Evolutionary conservation across 2,888 invertebrate species (phyloP), one percentile per base, ranked within the genome.

Genomic region (Autographa pulchrina): DNA sequence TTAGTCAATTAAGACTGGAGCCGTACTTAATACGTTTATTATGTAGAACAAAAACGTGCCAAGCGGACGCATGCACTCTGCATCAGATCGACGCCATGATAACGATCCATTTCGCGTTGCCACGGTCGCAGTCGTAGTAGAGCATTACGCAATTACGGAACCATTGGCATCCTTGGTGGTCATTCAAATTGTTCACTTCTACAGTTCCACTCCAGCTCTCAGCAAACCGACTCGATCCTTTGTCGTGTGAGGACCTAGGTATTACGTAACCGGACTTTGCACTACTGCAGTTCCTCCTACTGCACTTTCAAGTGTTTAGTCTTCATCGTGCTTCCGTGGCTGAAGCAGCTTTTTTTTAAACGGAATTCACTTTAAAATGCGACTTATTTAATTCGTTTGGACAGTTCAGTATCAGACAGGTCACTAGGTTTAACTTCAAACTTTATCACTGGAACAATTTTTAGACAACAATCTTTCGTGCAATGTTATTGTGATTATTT

Each of bases 41-140:
- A 0, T 13, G 54, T 13, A 56, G 16, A 65, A 52, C 16, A 35
- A 16, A 32, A 35, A 64, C 63, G 64, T 65, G 66, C 59, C 61
- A 31, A 69, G 62, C 62, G 52, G 59, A 52, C 48, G 68, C 73
- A 80, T 72, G 48, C 48, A 48, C n/a, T n/a, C 64, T 80, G 78
- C 77, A 65, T 43, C 62, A 80, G 73, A 78, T 72, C 56, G 77
- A 67, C 61, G 48, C 2, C 58, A 48, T 68, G 68, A 73, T 80
- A 68, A 58, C 58, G 41, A 48, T 48, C 41, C 60, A 66, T 32
- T 59, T 62, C 48, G 68, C 54, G 66, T 69, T 76, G 66, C 66
- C 58, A 72, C 61, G 68, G 66, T 52, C 66, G 62, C 48, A 54
- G 48, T 54, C 43, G 61, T 59, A 20, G 48, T 71, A 58, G 41